Evolutionary conservation across 2,113 vertebrate species (phyloP).

Genomic region (Actenoides lindsayi): DNA sequence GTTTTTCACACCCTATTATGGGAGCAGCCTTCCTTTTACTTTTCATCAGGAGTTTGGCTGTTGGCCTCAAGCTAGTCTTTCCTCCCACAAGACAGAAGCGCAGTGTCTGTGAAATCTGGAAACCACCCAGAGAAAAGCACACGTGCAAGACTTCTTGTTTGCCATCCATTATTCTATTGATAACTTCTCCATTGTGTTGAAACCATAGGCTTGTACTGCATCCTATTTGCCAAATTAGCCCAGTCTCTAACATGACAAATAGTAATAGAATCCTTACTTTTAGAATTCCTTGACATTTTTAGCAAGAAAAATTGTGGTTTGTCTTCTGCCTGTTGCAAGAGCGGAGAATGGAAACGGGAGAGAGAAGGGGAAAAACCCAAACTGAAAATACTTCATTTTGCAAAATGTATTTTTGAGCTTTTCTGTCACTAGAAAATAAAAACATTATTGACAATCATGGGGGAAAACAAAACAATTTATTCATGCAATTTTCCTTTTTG

Average conservation of each 20-base stretch:
- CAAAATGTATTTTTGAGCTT: neutral
- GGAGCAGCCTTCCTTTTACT: neutral
- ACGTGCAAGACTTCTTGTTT: neutral
- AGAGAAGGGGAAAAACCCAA: neutral
- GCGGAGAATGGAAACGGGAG: neutral
- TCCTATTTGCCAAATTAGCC: neutral
- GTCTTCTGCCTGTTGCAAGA: neutral
- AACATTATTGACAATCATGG: neutral
- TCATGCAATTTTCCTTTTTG: neutral
- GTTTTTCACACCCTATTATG: neutral
- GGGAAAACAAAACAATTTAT: neutral
- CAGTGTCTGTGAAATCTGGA: slow-evolving; percentile 5
- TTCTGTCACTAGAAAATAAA: neutral
- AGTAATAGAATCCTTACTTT: neutral
- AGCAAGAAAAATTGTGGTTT: neutral
- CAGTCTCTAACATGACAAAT: neutral
- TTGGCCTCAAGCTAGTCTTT: neutral
- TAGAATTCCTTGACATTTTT: neutral
- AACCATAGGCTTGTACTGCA: neutral
- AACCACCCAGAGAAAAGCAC: neutral
- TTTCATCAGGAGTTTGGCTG: neutral
- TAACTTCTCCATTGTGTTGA: neutral
- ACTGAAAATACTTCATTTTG: neutral
- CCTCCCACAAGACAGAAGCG: neutral
- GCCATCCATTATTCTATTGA: neutral